Percentiles rank a stretch among this genome's conserved stretches.
phyloP scores from a whole-genome alignment of 92 coral and sea anemone species.

The Bergia sp. region DNA sequence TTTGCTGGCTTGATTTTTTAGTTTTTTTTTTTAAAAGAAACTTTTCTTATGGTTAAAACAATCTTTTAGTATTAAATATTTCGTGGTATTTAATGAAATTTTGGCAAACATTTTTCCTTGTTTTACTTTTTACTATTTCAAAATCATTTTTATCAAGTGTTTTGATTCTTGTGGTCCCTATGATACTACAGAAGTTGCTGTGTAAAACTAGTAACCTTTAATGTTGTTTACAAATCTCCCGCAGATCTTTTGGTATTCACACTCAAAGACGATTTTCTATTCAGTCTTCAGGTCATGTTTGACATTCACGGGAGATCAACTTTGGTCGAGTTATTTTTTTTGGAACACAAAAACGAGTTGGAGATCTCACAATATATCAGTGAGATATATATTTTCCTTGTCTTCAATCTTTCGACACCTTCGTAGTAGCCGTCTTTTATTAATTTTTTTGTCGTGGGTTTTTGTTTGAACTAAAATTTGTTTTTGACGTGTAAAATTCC shows the following conservation, averaged over 20 bases:
- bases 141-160: neutral
- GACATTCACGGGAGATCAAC: neutral
- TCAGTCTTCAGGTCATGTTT: neutral
- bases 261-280: neutral
- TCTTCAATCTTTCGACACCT: neutral
- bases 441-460: neutral
- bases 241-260: neutral
- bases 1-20: too few relatives aligned
- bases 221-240: conserved; percentile 10
- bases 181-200: neutral
- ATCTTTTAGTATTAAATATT: too few relatives aligned
- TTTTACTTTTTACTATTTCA: too few relatives aligned
- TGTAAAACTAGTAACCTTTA: neutral
- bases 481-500: conserved; percentile 39
- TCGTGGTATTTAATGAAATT: too few relatives aligned
- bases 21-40: too few relatives aligned
- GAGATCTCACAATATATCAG: neutral
- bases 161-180: neutral
- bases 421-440: neutral
- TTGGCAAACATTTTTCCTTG: neutral
- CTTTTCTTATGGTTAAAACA: too few relatives aligned
- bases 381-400: neutral
- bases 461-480: conserved; percentile 23
- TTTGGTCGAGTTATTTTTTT: neutral
- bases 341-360: neutral